A percentile compares a stretch with the other conserved stretches of the same genome.
These are phyloP conservation scores for Drosophila percnosoma DNA, from an alignment of 2,888 invertebrate genomes.

Conservation along the genomic window DNA sequence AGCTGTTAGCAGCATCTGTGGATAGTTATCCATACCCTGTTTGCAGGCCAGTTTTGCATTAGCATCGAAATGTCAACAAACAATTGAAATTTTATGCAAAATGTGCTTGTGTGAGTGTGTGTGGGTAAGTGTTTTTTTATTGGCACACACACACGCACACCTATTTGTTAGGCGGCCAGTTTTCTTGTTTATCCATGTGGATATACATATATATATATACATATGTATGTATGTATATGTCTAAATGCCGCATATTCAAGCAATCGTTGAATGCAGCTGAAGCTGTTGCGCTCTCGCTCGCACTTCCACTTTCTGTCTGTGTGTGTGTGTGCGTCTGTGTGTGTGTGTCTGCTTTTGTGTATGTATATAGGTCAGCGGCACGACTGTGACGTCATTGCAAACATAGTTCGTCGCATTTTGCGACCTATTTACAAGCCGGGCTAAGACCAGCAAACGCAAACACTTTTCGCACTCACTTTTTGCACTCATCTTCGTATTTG, in stretches of 20 bases:
- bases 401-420: conserved; percentile 46
- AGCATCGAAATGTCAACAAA: conserved; percentile 57
- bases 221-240: conserved; percentile 9
- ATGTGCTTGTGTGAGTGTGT: conserved; percentile 20
- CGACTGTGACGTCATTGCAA: conserved; percentile 69
- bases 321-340: neutral
- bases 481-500: conserved; percentile 16
- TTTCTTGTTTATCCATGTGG: conserved; percentile 32
- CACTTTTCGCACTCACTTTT: conserved; percentile 13
- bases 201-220: neutral
- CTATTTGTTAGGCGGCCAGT: conserved; percentile 25
- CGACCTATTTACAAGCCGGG: conserved; percentile 65
- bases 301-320: neutral
- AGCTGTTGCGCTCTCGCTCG: conserved; percentile 35
- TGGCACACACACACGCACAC: conserved; percentile 24
- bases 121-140: conserved; percentile 23
- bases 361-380: conserved; percentile 73
- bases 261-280: conserved; percentile 28
- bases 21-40: conserved; percentile 47
- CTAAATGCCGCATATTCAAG: conserved; percentile 35
- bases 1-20: conserved; percentile 30
- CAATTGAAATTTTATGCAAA: conserved; percentile 57
- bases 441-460: conserved; percentile 20
- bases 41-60: conserved; percentile 19
- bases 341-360: conserved; percentile 14